Evolutionary conservation across 2,113 vertebrate species (phyloP), one percentile per base, ranked within the genome.

Genomic region (Setophaga petechia): DNA sequence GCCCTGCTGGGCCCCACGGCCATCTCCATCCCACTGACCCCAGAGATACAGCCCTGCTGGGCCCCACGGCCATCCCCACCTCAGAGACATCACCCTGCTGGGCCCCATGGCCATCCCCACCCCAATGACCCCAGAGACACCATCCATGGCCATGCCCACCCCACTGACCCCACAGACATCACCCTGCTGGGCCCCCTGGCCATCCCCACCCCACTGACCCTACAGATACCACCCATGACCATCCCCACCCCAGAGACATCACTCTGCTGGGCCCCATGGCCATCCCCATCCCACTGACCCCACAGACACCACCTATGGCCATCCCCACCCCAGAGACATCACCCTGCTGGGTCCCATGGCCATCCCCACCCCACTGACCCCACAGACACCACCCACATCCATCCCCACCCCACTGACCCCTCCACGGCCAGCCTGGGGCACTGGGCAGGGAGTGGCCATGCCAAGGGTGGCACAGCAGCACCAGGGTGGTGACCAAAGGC

Each of bases 401-500:
- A 19, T 3, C 17, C 59, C 28, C 61, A 67, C 14, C 81, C 47
- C 57, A 5, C 52, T 2, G 5, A 63, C 14, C 27, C 24, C 35
- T 7, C 46, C 30, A 37, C 12, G 3, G 30, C 62, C 79, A 83
- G 21, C 52, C 13, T 0, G 1, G n/a, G n/a, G 22, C 57, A 7
- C 14, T 3, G 62, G n/a, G 54, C 8, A 7, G 30, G 52, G 43
- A 5, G 0, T 10, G 47, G 59, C 46, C 8, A 24, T 62, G 73
- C 77, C 74, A 22, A 22, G 28, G 33, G 66, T 5, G 28, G 63
- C 9, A 4, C 28, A 1, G 11, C 69, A 74, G 33, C 46, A 1
- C 0, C 3, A 0, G 39, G 69, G 33, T 2, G 20, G 25, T 0
- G 3, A 4, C 12, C 4, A 2, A 55, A 24, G 1, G 46, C 58